Conservation (phyloP, 2,797 vertebrate species). For the Tadarida brasiliensis region DNA sequence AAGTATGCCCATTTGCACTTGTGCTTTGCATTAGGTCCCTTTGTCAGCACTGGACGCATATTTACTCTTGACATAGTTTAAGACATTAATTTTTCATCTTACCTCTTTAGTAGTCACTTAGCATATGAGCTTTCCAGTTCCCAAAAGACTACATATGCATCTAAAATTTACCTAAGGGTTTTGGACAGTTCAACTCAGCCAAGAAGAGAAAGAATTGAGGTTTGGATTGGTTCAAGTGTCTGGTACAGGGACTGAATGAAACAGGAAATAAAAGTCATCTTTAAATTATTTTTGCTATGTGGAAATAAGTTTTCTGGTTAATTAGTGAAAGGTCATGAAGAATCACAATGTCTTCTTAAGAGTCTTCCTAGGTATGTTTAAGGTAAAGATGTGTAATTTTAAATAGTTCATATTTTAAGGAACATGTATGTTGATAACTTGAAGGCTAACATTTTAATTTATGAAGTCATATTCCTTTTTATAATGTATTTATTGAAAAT, state of each 20-base stretch:
- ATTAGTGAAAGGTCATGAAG: background rate
- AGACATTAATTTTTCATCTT: background rate
- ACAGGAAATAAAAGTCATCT: background rate
- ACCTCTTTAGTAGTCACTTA: background rate
- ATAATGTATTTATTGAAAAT: slow-evolving; percentile 26
- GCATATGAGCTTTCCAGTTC: background rate
- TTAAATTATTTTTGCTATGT: background rate
- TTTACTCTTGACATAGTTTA: background rate
- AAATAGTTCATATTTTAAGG: slow-evolving; percentile 38
- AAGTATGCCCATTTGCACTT: background rate
- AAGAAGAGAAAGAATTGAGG: background rate
- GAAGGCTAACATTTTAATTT: slow-evolving; percentile 27
- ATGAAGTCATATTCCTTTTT: background rate
- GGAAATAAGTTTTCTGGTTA: background rate
- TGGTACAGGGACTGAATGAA: background rate
- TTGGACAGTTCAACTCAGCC: background rate
- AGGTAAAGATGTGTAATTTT: background rate
- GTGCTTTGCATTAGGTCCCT: background rate
- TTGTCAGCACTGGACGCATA: background rate
- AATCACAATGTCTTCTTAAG: background rate
- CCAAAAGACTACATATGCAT: background rate
- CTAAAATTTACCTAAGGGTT: background rate
- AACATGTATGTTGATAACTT: background rate
- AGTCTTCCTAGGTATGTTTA: background rate
- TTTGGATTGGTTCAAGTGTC: background rate